Base-by-base conservation (phyloP, 2,888 invertebrate species). In the Brenthis hecate region DNA sequence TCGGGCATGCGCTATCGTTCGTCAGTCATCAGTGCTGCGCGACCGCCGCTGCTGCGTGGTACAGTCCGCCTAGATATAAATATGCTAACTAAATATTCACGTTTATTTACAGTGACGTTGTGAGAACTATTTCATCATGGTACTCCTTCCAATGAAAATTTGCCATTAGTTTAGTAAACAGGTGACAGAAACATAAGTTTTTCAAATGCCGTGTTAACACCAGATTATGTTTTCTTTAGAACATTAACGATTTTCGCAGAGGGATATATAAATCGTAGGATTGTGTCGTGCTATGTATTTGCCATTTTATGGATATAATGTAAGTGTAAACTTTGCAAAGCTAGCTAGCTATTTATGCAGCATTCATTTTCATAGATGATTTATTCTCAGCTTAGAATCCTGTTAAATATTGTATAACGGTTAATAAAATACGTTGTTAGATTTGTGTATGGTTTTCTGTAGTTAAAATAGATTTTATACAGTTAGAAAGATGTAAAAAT, bases 1-100 rank as follows among this genome's bases (percentile, higher is more conserved):
- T 89, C 89, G 90, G 83, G 80, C 83, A 81, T 82, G 82, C 84
- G 87, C 90, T 92, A 92, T 91, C 92, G 90, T 91, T 85, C 91
- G 90, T 83, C 88, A 86, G 84, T 81, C 85, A 85, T 85, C 89
- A 91, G 91, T 91, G 85, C 85, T 83, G 87, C 83, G 88, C 89
- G 89, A 87, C 81, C 89, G 80, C 85, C 84, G 85, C 81, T 80
- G 81, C 83, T 82, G 91, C 85, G 86, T 86, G 86, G 86, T 89
- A 82, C 83, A 82, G 81, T 80, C 82, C 85, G 84, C 81, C 76
- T 78, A 55, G 56, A 55, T 77, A 74, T 74, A 75, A 75, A 78
- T 80, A 77, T 84, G 84, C 77, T 84, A 83, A 81, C 83, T 82
- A 75, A 81, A 83, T 81, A 83, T 81, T 83, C 84, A 86, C 82